Percentiles rank a stretch among this genome's conserved stretches.
These are phyloP conservation scores for Pachyseris speciosa DNA, from an alignment of 64 coral and sea anemone species.

Conservation along the genomic window DNA sequence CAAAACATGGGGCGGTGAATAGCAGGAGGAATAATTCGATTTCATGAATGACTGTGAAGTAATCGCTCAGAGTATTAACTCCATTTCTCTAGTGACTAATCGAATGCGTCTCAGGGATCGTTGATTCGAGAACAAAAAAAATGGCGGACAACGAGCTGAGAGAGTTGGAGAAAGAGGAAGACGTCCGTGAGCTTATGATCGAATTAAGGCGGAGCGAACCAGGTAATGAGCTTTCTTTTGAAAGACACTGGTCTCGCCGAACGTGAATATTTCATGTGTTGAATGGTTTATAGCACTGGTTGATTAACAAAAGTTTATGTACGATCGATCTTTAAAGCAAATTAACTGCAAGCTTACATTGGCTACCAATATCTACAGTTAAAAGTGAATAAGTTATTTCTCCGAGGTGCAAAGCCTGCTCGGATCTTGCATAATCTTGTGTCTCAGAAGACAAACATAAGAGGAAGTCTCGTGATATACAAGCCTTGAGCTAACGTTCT, in stretches of 20 bases:
- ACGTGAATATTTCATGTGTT: conserved; percentile 19
- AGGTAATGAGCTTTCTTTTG: conserved; percentile 50
- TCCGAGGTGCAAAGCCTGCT: neutral
- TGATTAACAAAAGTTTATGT: conserved; percentile 1
- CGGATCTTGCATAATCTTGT: neutral
- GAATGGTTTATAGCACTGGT: neutral
- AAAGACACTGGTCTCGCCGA: neutral
- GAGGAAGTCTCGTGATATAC: neutral
- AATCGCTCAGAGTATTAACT: neutral
- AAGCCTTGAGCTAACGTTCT: neutral
- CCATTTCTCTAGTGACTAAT: neutral
- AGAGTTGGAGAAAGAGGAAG: conserved; percentile 57
- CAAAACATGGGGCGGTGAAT: neutral
- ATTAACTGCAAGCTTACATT: neutral
- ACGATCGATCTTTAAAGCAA: neutral
- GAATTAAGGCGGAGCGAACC: conserved; percentile 93
- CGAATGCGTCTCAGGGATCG: neutral
- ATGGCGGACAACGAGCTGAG: conserved; percentile 81
- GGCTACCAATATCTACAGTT: neutral
- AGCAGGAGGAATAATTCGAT: neutral
- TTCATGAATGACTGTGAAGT: neutral
- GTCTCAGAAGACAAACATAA: neutral
- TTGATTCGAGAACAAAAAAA: conserved; percentile 56
- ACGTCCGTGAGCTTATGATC: conserved; percentile 80
- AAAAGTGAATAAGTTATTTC: neutral